Conservation (phyloP, 2,113 vertebrate species). For the Holacanthus passer region DNA sequence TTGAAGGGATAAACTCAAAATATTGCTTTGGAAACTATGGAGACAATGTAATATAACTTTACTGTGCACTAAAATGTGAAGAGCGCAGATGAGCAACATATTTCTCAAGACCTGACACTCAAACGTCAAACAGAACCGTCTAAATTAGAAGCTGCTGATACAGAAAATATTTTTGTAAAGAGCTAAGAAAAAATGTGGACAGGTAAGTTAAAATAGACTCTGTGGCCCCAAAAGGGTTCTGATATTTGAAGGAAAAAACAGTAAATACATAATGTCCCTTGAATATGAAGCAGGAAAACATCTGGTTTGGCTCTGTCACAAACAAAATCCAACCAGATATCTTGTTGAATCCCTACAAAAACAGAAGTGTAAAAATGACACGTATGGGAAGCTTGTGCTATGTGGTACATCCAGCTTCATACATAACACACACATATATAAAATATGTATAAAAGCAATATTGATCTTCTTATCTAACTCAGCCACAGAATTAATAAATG, state of each 20-base stretch:
- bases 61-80: not conserved
- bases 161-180: too few species aligned
- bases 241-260: not conserved
- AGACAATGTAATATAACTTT: not conserved
- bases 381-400: not conserved
- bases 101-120: not conserved
- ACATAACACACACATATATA: too few species aligned
- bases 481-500: not conserved
- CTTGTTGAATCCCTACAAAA: not conserved
- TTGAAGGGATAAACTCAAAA: not conserved
- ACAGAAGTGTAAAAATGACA: not conserved
- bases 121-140: not conserved
- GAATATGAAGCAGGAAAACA: not conserved
- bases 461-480: not conserved
- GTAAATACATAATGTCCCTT: not conserved
- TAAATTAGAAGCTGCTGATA: not conserved
- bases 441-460: too few species aligned
- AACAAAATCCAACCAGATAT: too few species aligned
- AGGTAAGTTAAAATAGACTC: not conserved
- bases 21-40: conserved; percentile 12
- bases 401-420: too few species aligned
- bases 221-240: not conserved
- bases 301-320: too few species aligned
- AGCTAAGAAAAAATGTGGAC: not conserved
- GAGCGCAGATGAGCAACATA: not conserved